Percentiles rank a stretch among this genome's conserved stretches.
These are phyloP conservation scores for Nipponia nippon DNA, from an alignment of 2,113 vertebrate species.

Conservation along the genomic window DNA sequence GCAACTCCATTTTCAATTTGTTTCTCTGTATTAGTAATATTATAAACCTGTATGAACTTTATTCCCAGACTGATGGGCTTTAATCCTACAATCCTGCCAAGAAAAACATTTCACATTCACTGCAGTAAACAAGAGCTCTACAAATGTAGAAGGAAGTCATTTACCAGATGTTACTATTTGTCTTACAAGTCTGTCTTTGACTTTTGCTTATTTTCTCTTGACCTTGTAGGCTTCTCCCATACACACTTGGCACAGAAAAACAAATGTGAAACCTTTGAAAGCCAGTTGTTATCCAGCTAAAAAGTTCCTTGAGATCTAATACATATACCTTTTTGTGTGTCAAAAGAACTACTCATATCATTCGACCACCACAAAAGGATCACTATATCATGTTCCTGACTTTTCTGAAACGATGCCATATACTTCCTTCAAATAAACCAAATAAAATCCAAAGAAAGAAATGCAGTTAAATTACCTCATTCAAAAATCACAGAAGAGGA, in stretches of 20 bases:
- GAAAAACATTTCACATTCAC: conserved; percentile 70
- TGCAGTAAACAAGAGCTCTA: conserved; percentile 50
- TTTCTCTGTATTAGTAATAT: not conserved
- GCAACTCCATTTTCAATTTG: not conserved
- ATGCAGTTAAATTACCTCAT: not conserved
- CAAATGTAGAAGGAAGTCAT: conserved; percentile 70
- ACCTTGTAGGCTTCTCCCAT: conserved; percentile 75
- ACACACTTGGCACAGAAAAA: conserved; percentile 47
- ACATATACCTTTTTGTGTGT: not conserved
- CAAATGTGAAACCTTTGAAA: conserved; percentile 35
- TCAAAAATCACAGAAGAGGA: not conserved
- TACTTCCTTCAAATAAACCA: not conserved
- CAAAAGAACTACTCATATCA: not conserved
- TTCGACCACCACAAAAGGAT: not conserved
- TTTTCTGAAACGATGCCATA: not conserved
- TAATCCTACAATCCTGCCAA: conserved; percentile 55
- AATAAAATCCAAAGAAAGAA: not conserved
- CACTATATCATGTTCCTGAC: not conserved
- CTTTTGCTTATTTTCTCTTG: conserved; percentile 81
- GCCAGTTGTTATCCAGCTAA: not conserved
- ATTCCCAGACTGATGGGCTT: conserved; percentile 52
- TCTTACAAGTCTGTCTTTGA: conserved; percentile 72
- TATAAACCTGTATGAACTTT: conserved; percentile 34
- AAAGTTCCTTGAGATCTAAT: not conserved
- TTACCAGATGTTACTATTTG: conserved; percentile 81